Conservation (phyloP, 1,140 invertebrate genomes). For the Proales similis region DNA sequence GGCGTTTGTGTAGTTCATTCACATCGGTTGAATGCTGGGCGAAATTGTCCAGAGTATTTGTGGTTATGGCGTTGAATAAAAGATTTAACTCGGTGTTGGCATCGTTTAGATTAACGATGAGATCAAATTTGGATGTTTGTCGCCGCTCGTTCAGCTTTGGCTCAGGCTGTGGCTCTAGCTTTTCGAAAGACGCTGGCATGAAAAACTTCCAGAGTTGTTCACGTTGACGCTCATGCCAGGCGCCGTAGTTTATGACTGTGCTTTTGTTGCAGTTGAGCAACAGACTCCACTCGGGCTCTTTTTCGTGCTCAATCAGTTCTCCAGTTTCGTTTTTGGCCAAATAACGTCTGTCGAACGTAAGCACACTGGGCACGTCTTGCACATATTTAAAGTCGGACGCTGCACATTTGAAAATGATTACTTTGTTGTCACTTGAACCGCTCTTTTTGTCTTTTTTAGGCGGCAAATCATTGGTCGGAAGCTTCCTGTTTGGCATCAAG, state of each 20-base stretch:
- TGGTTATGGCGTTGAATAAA: constrained; percentile 12
- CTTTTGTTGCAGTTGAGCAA: constrained; percentile 85
- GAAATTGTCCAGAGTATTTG: constrained; percentile 7
- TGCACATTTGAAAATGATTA: constrained; percentile 22
- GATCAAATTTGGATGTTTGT: constrained; percentile 36
- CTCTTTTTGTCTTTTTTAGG: neutral
- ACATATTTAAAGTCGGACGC: constrained; percentile 31
- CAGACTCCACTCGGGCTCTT: constrained; percentile 24
- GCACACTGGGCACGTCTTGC: constrained; percentile 21
- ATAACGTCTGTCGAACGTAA: constrained; percentile 17
- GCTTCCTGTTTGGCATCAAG: constrained; percentile 19
- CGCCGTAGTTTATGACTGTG: constrained; percentile 93
- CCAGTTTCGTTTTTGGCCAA: constrained; percentile 23
- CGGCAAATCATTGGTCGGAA: neutral
- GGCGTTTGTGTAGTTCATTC: constrained; percentile 14
- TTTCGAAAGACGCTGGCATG: constrained; percentile 61
- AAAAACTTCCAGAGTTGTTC: constrained; percentile 93
- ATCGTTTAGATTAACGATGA: constrained; percentile 21
- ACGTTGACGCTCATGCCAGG: constrained; percentile 88
- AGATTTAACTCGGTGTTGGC: constrained; percentile 24
- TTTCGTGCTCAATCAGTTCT: constrained; percentile 26
- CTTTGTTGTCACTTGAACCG: constrained; percentile 17
- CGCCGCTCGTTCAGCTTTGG: constrained; percentile 29
- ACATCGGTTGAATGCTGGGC: constrained; percentile 6
- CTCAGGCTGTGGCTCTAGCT: constrained; percentile 21